phyloP scores from a whole-genome alignment of 2,888 invertebrate species.

The Oscheius sp. region DNA sequence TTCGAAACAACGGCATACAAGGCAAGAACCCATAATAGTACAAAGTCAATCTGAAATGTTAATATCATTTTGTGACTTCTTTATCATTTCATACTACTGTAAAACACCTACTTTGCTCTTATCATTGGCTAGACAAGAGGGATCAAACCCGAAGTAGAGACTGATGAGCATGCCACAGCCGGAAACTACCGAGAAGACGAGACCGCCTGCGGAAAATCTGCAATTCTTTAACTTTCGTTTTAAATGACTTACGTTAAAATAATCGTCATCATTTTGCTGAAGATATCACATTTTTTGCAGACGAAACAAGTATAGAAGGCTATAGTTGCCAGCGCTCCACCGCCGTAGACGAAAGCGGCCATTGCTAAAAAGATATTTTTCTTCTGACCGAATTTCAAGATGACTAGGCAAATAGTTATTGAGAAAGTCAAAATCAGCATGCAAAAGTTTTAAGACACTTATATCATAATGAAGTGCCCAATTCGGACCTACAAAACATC shows the following conservation, averaged over 20 bases:
- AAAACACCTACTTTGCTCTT: constrained; percentile 5
- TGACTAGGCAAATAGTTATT: too few relatives aligned
- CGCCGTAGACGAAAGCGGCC: constrained; percentile 1
- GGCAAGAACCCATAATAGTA: constrained; percentile 6
- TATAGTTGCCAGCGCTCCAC: background rate
- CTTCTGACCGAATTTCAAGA: background rate
- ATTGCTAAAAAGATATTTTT: constrained; percentile 3
- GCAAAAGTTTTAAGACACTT: too few relatives aligned
- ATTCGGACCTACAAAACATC: too few relatives aligned
- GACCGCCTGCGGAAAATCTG: constrained; percentile 10
- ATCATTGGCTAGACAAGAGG: constrained; percentile 1
- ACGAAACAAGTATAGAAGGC: background rate
- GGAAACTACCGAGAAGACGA: constrained; percentile 5
- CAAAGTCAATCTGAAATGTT: constrained; percentile 13
- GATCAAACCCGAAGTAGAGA: constrained; percentile 23
- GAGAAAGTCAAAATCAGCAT: too few relatives aligned
- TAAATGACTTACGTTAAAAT: constrained; percentile 1
- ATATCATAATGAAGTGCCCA: too few relatives aligned
- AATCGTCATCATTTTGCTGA: background rate
- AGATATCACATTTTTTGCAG: background rate
- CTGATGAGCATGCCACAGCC: constrained; percentile 20
- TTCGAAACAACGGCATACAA: constrained; percentile 20
- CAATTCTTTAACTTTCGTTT: background rate
- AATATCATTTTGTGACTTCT: too few relatives aligned
- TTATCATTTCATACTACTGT: background rate